These are phyloP conservation scores for Aleadryas rufinucha DNA, from an alignment of 2,113 vertebrate genomes.

Conservation along the genomic window DNA sequence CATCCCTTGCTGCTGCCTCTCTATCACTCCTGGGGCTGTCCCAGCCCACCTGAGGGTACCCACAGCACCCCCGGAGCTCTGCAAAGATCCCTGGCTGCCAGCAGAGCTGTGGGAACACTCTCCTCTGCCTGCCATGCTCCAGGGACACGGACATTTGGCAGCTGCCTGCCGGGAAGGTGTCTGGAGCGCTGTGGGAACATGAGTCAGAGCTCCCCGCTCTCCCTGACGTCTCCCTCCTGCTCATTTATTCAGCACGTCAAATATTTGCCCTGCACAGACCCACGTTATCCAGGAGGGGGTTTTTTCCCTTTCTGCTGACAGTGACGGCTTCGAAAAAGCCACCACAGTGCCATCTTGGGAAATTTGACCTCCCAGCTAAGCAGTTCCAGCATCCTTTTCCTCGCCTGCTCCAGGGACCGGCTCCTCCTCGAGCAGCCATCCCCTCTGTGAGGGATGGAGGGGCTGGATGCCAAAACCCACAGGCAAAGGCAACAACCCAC, in stretches of 20 bases:
- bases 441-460: neutral
- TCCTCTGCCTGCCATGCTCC: neutral
- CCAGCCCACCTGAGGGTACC: neutral
- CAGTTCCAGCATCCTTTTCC: neutral
- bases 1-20: neutral
- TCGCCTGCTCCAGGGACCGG: rapidly evolving
- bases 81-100: neutral
- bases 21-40: neutral
- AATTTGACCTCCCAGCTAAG: neutral
- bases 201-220: conserved; percentile 18
- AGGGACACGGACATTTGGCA: neutral
- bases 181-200: neutral
- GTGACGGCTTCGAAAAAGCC: neutral
- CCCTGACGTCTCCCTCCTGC: conserved; percentile 21
- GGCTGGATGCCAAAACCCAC: neutral
- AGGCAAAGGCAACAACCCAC: neutral
- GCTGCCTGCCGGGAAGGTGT: conserved; percentile 27
- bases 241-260: conserved; percentile 40
- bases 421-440: neutral
- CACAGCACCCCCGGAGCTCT: neutral
- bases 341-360: conserved; percentile 54
- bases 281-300: neutral
- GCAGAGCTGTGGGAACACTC: neutral
- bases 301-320: neutral
- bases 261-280: conserved; percentile 12